These are phyloP conservation scores for Charaxes varanes DNA, from an alignment of 1,140 invertebrate genomes.

Conservation along the genomic window DNA sequence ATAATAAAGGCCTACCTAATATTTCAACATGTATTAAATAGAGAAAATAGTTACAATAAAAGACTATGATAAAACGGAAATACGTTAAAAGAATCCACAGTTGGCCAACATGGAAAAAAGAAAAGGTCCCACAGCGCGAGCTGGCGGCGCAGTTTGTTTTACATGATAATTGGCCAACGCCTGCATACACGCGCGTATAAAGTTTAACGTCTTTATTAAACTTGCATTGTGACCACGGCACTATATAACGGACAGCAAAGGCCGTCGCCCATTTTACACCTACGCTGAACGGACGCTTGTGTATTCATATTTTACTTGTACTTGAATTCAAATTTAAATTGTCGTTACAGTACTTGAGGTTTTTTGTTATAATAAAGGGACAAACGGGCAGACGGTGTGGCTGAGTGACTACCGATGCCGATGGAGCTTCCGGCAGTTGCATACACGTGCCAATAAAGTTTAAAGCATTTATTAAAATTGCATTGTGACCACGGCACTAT, in stretches of 20 bases:
- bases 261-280: too few relatives aligned
- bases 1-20: too few relatives aligned
- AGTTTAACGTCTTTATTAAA: conserved; percentile 1
- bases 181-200: conserved; percentile 5
- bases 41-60: background rate
- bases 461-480: conserved; percentile 1
- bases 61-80: background rate
- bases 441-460: background rate
- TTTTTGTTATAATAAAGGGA: too few relatives aligned
- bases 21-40: too few relatives aligned
- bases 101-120: conserved; percentile 9
- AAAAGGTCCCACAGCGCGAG: conserved; percentile 10
- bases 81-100: conserved; percentile 12
- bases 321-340: too few relatives aligned
- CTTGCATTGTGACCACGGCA: background rate
- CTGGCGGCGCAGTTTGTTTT: conserved; percentile 28
- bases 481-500: background rate
- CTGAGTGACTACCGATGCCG: too few relatives aligned
- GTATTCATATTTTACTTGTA: too few relatives aligned
- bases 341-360: too few relatives aligned
- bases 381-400: too few relatives aligned
- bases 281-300: too few relatives aligned
- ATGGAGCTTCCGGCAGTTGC: conserved; percentile 15
- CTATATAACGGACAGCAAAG: background rate
- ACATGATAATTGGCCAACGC: conserved; percentile 32